Evolutionary conservation across 1,140 invertebrate genomes (phyloP), one percentile per base, ranked within the genome.

Genomic region (Meloidogyne chitwoodi): DNA sequence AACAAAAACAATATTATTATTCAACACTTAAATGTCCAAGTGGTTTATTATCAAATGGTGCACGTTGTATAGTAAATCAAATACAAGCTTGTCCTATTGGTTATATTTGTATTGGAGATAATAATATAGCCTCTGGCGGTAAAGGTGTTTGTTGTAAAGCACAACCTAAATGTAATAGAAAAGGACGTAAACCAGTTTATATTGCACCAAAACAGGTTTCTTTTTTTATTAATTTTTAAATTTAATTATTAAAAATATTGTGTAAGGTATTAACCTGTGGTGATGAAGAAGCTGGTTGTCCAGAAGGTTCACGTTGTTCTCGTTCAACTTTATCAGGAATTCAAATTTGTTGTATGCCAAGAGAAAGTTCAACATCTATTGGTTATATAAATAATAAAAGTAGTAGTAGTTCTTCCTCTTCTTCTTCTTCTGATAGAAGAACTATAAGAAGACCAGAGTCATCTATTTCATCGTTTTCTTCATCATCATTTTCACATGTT

Each of bases 261-360:
- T 77, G 16, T 24, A 68, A 83, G 81, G 84, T 87, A 8, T 75
- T 87, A 27, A 77, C 85, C 22, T 85, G 84, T 38, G 81, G 79
- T 38, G 84, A 84, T 12, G 80, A 84, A 64, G 74, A 81, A 70
- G 75, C 76, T 11, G 77, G 75, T 29, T 85, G 84, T 76, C 84
- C 84, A 14, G 64, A 64, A 38, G 82, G 81, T 22, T 84, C 86
- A 5, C 41, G 68, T n/a, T 86, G 84, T 68, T 72, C 77, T 61
- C 71, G 81, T 8, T 86, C 84, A 14, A 81, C 80, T 27, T 64
- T 86, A 11, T 69, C 86, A 0, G 84, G 77, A 12, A 67, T 87
- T 1, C 76, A 82, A n/a, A 87, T 86, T 75, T 86, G 84, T 75
- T 86, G 84, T 66, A 67, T 85, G 48, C 24, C 73, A 22, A 31